phyloP scores from a whole-genome alignment of 2,888 invertebrate species.

The Rambutsinella grinnellia region DNA sequence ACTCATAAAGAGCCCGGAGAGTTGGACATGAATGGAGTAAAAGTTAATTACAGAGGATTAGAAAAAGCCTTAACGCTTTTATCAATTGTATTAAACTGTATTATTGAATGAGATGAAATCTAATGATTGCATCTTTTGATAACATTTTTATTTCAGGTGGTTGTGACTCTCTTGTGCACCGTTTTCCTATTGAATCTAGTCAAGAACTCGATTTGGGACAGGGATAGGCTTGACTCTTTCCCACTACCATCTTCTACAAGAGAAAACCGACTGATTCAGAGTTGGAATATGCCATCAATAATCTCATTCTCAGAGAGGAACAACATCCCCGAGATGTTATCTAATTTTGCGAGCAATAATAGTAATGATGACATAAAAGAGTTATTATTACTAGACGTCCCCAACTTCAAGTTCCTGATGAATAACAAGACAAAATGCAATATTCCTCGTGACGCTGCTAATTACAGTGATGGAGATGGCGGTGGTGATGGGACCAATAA shows the following conservation, averaged over 20 bases:
- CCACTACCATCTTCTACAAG: slow-evolving; percentile 9
- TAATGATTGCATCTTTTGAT: background rate
- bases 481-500: slow-evolving; percentile 9
- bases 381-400: slow-evolving; percentile 25
- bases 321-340: slow-evolving; percentile 25
- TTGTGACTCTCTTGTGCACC: slow-evolving; percentile 22
- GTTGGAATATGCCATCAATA: slow-evolving; percentile 47
- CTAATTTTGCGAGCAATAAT: slow-evolving; percentile 7
- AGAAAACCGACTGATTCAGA: slow-evolving; percentile 38
- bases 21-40: too few species aligned
- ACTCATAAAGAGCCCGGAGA: background rate
- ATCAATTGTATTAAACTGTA: background rate
- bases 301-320: slow-evolving; percentile 17
- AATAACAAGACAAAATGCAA: slow-evolving; percentile 51
- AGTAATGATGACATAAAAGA: slow-evolving; percentile 19
- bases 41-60: too few species aligned
- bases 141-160: slow-evolving; percentile 25
- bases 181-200: slow-evolving; percentile 37
- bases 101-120: background rate
- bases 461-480: slow-evolving; percentile 34
- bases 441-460: slow-evolving; percentile 41
- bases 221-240: background rate
- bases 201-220: slow-evolving; percentile 27
- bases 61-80: too few species aligned
- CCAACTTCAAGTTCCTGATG: slow-evolving; percentile 43